These are phyloP conservation scores for Drosophila siamana DNA, from an alignment of 2,888 invertebrate species.

Conservation along the genomic window DNA sequence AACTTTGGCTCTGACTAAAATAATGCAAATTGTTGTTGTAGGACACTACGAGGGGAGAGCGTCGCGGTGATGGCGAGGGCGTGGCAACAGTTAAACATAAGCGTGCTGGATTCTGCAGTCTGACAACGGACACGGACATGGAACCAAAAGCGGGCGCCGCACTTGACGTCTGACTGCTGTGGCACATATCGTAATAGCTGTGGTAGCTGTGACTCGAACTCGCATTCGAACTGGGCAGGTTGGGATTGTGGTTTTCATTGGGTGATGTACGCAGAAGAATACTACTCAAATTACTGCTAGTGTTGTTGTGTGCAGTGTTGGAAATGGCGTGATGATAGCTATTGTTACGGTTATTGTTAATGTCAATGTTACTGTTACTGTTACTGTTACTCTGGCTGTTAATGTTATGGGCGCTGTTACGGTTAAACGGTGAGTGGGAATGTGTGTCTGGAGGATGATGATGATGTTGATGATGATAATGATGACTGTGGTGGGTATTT, in stretches of 20 bases:
- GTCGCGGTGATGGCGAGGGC: constrained; percentile 43
- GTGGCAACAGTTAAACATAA: constrained; percentile 70
- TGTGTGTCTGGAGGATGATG: constrained; percentile 49
- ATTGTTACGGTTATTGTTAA: constrained; percentile 41
- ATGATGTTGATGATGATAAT: constrained; percentile 48
- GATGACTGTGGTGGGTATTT: constrained; percentile 57
- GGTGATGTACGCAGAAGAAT: constrained; percentile 19
- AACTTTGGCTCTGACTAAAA: constrained; percentile 35
- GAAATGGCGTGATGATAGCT: constrained; percentile 33
- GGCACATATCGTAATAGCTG: constrained; percentile 61
- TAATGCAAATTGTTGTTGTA: constrained; percentile 29
- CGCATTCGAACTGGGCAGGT: constrained; percentile 9
- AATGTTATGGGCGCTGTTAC: constrained; percentile 28
- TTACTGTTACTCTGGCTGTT: constrained; percentile 42
- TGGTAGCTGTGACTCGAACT: constrained; percentile 40
- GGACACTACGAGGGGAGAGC: constrained; percentile 53
- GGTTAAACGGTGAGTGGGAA: constrained; percentile 24
- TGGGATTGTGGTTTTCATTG: constrained; percentile 49
- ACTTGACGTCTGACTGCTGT: constrained; percentile 32
- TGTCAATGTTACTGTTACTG: constrained; percentile 34
- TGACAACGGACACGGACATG: constrained; percentile 74
- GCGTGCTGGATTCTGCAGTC: constrained; percentile 72
- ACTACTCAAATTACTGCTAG: constrained; percentile 39
- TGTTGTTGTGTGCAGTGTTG: constrained; percentile 38
- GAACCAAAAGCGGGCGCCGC: constrained; percentile 60